Evolutionary conservation across 2,797 vertebrate genomes (phyloP).

Genomic region (Macropus fuliginosus): DNA sequence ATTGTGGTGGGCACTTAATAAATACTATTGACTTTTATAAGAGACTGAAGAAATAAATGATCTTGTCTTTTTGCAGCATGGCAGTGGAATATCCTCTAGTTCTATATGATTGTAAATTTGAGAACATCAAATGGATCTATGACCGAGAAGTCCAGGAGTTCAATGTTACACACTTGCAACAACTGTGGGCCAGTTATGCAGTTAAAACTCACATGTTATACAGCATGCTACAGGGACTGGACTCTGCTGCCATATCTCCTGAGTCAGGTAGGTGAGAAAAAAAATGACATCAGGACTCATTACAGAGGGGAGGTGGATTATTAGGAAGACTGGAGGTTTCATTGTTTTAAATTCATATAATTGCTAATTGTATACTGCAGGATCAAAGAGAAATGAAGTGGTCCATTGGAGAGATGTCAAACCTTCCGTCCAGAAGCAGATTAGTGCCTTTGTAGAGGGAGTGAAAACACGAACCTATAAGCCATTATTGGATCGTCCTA

Average conservation of each 20-base stretch:
- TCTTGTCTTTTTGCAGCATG: conserved; percentile 88
- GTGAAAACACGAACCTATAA: conserved; percentile 90
- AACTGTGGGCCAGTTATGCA: conserved; percentile 92
- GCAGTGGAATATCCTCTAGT: conserved; percentile 96
- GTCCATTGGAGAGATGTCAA: conserved; percentile 74
- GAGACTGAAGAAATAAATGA: background rate
- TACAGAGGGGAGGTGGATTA: background rate
- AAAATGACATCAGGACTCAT: background rate
- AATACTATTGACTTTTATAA: background rate
- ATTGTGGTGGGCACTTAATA: background rate
- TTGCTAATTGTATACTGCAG: conserved; percentile 57
- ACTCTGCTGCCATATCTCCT: conserved; percentile 77
- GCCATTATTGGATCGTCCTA: conserved; percentile 91
- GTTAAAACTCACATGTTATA: conserved; percentile 90
- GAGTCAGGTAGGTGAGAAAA: conserved; percentile 72
- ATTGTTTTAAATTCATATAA: background rate
- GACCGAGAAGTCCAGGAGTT: conserved; percentile 86
- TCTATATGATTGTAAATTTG: conserved; percentile 92
- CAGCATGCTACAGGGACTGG: conserved; percentile 90
- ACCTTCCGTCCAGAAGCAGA: conserved; percentile 77
- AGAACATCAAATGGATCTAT: conserved; percentile 89
- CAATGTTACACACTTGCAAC: conserved; percentile 90
- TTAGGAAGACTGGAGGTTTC: background rate
- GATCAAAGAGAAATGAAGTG: conserved; percentile 21
- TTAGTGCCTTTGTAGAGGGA: conserved; percentile 91